Base-by-base conservation (phyloP, 2,888 invertebrate genomes). In the Sphecodes monilicornis region DNA sequence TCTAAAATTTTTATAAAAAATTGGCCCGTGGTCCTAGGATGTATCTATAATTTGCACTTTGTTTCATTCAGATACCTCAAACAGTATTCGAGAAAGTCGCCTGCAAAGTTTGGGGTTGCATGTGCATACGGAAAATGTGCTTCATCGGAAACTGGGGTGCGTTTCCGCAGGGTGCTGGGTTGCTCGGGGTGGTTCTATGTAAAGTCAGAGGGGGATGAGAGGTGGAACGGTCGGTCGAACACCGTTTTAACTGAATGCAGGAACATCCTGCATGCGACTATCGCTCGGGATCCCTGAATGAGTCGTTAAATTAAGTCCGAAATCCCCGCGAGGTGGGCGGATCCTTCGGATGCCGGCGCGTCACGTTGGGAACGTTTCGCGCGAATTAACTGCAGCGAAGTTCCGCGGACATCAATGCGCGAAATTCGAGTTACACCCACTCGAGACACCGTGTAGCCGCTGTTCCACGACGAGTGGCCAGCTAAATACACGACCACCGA, bases 301-400 rank as follows among this genome's bases (percentile, higher is more conserved):
- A 74, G 73, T 69, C 77, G n/a, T 84, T 82, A 81, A 83, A 81
- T 83, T 76, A 76, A 76, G 82, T 76, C 71, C 75, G n/a, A 26
- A 64, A 50, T 64, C 46, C 39, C 29, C 70, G 43, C 41, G 43
- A 26, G 43, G 18, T 70, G 18, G 29, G 41, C 41, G 43, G 39
- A 60, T 60, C 57, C 57, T 60, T 60, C 57, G 57, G 26, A 60
- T 50, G 60, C 64, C 69, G 5, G 11, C 16, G 41, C 29, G 18
- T 66, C 66, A 50, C 66, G 57, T 79, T 57, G 29, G 11, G 26
- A 72, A 72, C 43, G 41, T 43, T 80, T 75, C 54, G 54, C 64
- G 75, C 29, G 36, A 26, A 32, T 78, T 54, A 79, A 78, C 57
- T 8, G n/a, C 39, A 22, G 10, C 16, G 39, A 26, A 46, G 46